phyloP scores from a whole-genome alignment of 2,888 invertebrate genomes.

The Baronia brevicornis region DNA sequence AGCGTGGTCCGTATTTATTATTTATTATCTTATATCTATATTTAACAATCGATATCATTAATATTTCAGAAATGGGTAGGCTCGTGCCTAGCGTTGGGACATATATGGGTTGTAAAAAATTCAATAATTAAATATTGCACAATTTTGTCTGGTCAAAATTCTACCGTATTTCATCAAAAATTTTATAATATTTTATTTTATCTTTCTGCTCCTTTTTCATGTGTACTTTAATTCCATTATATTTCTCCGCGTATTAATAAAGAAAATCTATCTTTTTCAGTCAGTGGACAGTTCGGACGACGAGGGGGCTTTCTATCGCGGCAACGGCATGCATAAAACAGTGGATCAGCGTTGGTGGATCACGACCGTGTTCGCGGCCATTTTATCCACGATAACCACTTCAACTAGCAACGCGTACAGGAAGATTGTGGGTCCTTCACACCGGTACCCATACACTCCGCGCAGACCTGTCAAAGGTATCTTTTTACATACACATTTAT shows the following conservation, averaged over 20 bases:
- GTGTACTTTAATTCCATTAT: background rate
- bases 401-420: conserved; percentile 36
- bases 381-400: conserved; percentile 42
- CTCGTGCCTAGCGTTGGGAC: no score
- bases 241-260: background rate
- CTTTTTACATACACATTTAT: background rate
- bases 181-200: no score
- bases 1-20: no score
- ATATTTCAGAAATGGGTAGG: no score
- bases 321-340: conserved; percentile 28
- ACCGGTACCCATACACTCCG: conserved; percentile 59
- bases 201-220: no score
- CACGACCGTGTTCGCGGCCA: conserved; percentile 39
- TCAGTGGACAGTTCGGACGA: conserved; percentile 59
- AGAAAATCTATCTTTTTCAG: conserved; percentile 26
- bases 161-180: no score
- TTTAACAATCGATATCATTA: no score
- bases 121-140: no score
- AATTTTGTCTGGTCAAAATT: no score
- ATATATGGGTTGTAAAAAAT: no score
- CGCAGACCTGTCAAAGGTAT: conserved; percentile 45
- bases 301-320: conserved; percentile 39
- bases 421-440: conserved; percentile 46
- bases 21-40: no score
- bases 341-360: conserved; percentile 57